Conservation (phyloP, 2,797 vertebrate species). For the Xyrichtys novacula region DNA sequence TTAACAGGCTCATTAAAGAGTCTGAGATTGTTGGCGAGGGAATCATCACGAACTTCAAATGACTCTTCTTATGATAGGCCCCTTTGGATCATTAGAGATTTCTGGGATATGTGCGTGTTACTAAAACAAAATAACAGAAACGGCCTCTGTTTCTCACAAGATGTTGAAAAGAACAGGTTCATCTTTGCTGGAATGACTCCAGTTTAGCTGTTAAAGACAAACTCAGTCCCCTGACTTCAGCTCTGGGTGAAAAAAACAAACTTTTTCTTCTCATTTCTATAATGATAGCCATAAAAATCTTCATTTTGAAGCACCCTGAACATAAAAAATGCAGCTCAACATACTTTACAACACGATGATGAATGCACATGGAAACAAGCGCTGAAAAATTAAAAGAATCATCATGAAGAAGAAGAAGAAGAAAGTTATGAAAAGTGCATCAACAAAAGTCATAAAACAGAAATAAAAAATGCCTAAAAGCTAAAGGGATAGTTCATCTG, state of each 20-base stretch:
- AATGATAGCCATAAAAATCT: too few relatives aligned
- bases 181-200: constrained; percentile 11
- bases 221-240: constrained; percentile 17
- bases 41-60: constrained; percentile 49
- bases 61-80: constrained; percentile 20
- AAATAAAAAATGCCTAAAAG: background rate
- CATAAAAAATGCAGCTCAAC: too few relatives aligned
- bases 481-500: too few relatives aligned
- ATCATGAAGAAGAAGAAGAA: too few relatives aligned
- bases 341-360: too few relatives aligned
- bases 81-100: constrained; percentile 22
- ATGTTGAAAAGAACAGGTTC: constrained; percentile 13
- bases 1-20: constrained; percentile 42
- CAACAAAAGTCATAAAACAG: background rate
- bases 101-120: constrained; percentile 17
- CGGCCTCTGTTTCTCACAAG: background rate
- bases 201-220: constrained; percentile 7
- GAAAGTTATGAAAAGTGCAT: too few relatives aligned
- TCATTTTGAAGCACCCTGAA: too few relatives aligned
- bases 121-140: constrained; percentile 14
- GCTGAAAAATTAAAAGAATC: too few relatives aligned
- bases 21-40: constrained; percentile 26
- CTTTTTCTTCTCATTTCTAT: too few relatives aligned
- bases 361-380: too few relatives aligned
- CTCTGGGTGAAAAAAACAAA: too few relatives aligned